Percentiles rank a stretch among this genome's conserved stretches.
Evolutionary conservation across 2,888 invertebrate species (phyloP).

Genomic region (Tillus elongatus): DNA sequence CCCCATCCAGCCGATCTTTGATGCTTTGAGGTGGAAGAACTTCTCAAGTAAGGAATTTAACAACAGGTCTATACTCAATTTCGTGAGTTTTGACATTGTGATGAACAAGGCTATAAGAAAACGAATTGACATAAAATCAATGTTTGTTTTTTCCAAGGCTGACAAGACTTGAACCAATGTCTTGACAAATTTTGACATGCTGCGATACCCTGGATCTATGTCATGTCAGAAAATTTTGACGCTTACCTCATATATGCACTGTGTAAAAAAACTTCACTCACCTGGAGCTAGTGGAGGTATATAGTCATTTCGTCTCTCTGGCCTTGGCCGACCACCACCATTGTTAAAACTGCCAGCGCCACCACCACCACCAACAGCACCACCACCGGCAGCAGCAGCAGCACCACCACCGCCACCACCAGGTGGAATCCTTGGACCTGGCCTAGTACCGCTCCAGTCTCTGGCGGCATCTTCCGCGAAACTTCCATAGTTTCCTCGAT

Average conservation of each 20-base stretch:
- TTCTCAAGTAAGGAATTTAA: no score
- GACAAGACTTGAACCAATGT: no score
- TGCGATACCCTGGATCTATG: no score
- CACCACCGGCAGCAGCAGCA: conserved; percentile 28
- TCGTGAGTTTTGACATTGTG: no score
- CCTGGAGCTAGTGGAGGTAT: conserved; percentile 38
- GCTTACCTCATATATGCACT: background rate
- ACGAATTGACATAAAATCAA: no score
- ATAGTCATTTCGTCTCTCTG: conserved; percentile 34
- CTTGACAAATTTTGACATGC: no score
- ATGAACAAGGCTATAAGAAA: no score
- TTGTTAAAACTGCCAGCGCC: conserved; percentile 19
- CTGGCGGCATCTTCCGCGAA: conserved; percentile 42
- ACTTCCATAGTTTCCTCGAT: conserved; percentile 45
- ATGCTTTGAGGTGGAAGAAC: no score
- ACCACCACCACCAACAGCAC: conserved; percentile 23
- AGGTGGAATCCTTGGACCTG: conserved; percentile 16
- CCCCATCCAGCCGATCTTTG: no score
- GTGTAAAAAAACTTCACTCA: conserved; percentile 22
- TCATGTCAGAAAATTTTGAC: no score
- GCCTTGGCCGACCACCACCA: conserved; percentile 27
- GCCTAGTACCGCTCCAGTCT: conserved; percentile 25
- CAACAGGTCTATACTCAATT: no score
- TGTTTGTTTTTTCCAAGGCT: no score
- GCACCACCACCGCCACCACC: conserved; percentile 25